Percentiles rank a stretch among this genome's conserved stretches.
Evolutionary conservation across 2,888 invertebrate species (phyloP).

Genomic region (Chymomyza fuscimana): DNA sequence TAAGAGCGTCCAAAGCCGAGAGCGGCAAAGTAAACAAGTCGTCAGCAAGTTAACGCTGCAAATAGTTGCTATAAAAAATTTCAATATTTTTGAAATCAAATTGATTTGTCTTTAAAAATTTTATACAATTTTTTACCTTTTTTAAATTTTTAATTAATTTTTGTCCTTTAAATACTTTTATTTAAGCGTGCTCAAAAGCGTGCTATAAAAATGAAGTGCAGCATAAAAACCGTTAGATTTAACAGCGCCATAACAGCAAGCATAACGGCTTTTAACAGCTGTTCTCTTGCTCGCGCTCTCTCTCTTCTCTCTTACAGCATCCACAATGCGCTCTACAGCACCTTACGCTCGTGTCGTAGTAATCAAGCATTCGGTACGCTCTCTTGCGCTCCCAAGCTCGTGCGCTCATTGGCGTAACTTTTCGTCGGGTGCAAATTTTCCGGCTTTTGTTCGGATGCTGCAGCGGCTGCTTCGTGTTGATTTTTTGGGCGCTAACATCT

Average conservation of each 20-base stretch:
- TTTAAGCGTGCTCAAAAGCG: not conserved
- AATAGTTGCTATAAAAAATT: not conserved
- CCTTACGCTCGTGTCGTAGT: not conserved
- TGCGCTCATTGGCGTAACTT: conserved; percentile 21
- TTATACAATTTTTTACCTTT: not conserved
- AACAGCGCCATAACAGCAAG: conserved; percentile 26
- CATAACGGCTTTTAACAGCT: not conserved
- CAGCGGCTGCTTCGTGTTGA: conserved; percentile 17
- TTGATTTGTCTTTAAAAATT: not conserved
- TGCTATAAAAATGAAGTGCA: not conserved
- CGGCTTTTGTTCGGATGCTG: conserved; percentile 53
- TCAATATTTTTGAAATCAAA: not conserved
- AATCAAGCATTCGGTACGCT: conserved; percentile 2
- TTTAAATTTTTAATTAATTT: not conserved
- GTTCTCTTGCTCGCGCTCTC: not conserved
- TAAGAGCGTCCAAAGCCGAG: conserved; percentile 23
- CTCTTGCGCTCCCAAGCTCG: conserved; percentile 6
- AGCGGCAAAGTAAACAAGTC: conserved; percentile 55
- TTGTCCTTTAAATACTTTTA: not conserved
- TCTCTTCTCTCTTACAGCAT: not conserved
- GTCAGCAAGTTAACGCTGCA: not conserved
- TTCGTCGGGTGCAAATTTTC: conserved; percentile 24
- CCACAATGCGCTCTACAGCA: conserved; percentile 12
- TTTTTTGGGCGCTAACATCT: conserved; percentile 36
- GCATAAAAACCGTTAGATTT: not conserved